phyloP scores from a whole-genome alignment of 1,140 invertebrate genomes.

The Ceratitis capitata region DNA sequence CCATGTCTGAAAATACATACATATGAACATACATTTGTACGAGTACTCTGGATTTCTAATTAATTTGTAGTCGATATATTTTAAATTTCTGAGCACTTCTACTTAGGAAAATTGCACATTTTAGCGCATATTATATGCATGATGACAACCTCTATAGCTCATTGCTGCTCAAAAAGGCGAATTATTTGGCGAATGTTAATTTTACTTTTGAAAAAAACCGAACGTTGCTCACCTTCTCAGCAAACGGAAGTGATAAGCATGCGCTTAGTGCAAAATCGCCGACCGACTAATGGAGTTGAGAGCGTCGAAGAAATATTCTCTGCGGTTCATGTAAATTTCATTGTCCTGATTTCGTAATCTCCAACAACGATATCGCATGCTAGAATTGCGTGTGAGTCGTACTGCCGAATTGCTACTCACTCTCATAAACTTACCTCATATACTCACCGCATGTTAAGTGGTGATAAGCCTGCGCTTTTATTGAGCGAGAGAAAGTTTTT shows the following conservation, averaged over 20 bases:
- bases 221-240: background rate
- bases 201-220: background rate
- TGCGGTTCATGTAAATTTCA: background rate
- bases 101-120: constrained; percentile 13
- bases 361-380: too few relatives aligned
- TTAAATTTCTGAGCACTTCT: background rate
- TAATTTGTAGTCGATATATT: background rate
- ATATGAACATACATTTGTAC: background rate
- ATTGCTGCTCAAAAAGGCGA: constrained; percentile 13
- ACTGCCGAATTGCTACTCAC: background rate
- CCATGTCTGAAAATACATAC: too few relatives aligned
- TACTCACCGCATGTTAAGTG: background rate
- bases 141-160: background rate
- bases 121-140: background rate
- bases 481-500: background rate
- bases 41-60: too few relatives aligned
- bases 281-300: too few relatives aligned
- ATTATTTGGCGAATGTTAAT: background rate
- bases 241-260: background rate
- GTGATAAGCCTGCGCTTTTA: background rate
- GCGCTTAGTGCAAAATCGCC: background rate
- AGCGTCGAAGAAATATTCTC: too few relatives aligned
- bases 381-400: background rate
- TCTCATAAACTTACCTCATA: background rate
- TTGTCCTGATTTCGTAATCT: too few relatives aligned